Percentiles rank a stretch among this genome's conserved stretches.
Conservation (phyloP, 30 jellyfish, hydroid and myxozoan genomes). For the Hydractinia echinata region DNA sequence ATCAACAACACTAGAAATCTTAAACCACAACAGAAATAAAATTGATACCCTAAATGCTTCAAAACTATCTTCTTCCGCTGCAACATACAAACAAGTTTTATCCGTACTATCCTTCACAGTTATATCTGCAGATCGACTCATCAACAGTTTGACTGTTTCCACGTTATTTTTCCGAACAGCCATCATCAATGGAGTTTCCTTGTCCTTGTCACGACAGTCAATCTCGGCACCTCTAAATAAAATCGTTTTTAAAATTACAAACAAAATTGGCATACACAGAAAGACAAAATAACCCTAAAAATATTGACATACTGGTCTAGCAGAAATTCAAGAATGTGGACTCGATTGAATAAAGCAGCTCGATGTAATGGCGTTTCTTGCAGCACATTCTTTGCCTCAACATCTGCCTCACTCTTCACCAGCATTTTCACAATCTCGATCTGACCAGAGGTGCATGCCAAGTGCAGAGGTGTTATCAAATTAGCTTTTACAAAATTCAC, state of each 20-base stretch:
- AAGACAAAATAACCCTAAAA: neutral
- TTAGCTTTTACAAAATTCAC: constrained; percentile 72
- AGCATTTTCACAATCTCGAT: constrained; percentile 67
- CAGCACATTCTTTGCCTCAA: constrained; percentile 83
- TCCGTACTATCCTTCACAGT: constrained; percentile 89
- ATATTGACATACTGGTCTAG: constrained; percentile 39
- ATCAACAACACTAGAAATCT: neutral
- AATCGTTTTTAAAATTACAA: neutral
- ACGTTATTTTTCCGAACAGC: constrained; percentile 87
- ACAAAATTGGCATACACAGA: neutral
- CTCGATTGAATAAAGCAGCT: constrained; percentile 93
- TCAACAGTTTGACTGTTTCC: constrained; percentile 59
- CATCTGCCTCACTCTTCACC: constrained; percentile 85
- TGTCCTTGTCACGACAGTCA: constrained; percentile 91
- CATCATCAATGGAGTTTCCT: constrained; percentile 94
- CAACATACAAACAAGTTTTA: constrained; percentile 75
- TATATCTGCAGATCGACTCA: constrained; percentile 75
- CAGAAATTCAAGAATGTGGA: constrained; percentile 55
- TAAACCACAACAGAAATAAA: neutral
- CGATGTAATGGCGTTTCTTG: constrained; percentile 97
- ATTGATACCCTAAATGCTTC: constrained; percentile 65
- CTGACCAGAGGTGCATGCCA: constrained; percentile 94
- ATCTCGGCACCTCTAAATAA: constrained; percentile 75
- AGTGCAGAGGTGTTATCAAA: constrained; percentile 79
- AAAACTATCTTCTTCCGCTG: constrained; percentile 94